Percentiles rank a stretch among this genome's conserved stretches.
Evolutionary conservation across 2,888 invertebrate species (phyloP).

Genomic region (Caenorhabditis becei): DNA sequence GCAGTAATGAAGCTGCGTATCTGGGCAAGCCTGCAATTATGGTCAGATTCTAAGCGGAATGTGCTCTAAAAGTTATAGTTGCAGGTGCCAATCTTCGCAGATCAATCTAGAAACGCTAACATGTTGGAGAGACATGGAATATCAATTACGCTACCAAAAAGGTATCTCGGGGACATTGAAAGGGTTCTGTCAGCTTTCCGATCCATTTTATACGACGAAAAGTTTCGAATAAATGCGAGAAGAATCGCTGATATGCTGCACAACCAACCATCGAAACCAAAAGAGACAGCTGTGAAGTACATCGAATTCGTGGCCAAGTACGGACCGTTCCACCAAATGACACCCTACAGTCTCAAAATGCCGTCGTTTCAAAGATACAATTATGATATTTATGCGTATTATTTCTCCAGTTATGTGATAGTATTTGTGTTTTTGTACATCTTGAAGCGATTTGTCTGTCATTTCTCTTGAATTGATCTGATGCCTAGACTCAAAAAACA

Average conservation of each 20-base stretch:
- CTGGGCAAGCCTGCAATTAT: slow-evolving; percentile 35
- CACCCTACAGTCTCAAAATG: slow-evolving; percentile 18
- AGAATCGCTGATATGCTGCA: slow-evolving; percentile 11
- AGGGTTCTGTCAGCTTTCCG: background rate
- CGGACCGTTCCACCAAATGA: slow-evolving; percentile 12
- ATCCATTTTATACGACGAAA: background rate
- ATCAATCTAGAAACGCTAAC: background rate
- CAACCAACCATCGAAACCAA: background rate
- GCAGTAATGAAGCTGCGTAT: slow-evolving; percentile 24
- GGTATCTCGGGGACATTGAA: background rate
- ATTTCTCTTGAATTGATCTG: no score
- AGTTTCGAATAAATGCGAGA: background rate
- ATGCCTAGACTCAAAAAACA: no score
- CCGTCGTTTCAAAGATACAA: slow-evolving; percentile 8
- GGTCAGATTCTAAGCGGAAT: no score
- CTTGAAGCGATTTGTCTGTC: no score
- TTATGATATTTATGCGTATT: slow-evolving; percentile 21
- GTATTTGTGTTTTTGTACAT: no score
- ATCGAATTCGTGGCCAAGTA: background rate
- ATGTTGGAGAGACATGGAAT: background rate
- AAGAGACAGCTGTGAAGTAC: slow-evolving; percentile 10
- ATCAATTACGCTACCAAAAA: background rate
- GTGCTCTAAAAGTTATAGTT: no score
- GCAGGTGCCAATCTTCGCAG: slow-evolving; percentile 1
- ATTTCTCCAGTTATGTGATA: no score